Conservation (phyloP, 2,113 vertebrate species). For the Rhinoderma darwinii region DNA sequence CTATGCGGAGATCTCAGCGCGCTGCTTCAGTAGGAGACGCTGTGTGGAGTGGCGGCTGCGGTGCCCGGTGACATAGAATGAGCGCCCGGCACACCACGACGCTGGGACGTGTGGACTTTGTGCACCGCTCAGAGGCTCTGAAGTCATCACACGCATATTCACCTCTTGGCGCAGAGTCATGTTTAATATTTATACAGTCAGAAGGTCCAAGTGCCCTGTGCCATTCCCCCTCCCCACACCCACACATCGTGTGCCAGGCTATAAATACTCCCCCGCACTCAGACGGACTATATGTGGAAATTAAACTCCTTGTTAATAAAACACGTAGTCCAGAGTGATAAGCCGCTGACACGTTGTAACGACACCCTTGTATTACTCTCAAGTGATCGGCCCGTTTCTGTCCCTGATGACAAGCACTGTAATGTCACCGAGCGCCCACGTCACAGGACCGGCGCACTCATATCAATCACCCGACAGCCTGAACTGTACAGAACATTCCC, state of each 20-base stretch:
- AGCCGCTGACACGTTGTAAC: slow-evolving; percentile 21
- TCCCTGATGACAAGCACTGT: not conserved
- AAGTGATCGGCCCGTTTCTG: slow-evolving; percentile 8
- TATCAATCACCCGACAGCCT: not conserved
- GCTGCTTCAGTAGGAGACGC: not conserved
- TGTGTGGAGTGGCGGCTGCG: not conserved
- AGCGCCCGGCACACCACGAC: not conserved
- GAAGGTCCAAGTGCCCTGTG: not conserved
- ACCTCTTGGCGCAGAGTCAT: slow-evolving; percentile 5
- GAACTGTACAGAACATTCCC: not conserved
- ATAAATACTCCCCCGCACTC: slow-evolving; percentile 12
- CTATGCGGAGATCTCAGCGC: not conserved
- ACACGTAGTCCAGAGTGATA: not conserved
- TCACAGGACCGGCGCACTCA: no score
- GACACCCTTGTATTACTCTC: slow-evolving; percentile 7
- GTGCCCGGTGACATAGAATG: not conserved
- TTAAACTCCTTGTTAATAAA: slow-evolving; percentile 9
- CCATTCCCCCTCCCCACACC: not conserved
- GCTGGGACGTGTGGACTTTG: not conserved
- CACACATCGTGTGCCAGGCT: slow-evolving; percentile 8
- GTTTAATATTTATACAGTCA: slow-evolving; percentile 18
- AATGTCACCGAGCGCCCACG: not conserved
- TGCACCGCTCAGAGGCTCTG: not conserved
- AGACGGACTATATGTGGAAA: slow-evolving; percentile 47
- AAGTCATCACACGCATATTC: not conserved